Base-by-base conservation (phyloP, 1,140 invertebrate species). In the Drosophila miranda region DNA sequence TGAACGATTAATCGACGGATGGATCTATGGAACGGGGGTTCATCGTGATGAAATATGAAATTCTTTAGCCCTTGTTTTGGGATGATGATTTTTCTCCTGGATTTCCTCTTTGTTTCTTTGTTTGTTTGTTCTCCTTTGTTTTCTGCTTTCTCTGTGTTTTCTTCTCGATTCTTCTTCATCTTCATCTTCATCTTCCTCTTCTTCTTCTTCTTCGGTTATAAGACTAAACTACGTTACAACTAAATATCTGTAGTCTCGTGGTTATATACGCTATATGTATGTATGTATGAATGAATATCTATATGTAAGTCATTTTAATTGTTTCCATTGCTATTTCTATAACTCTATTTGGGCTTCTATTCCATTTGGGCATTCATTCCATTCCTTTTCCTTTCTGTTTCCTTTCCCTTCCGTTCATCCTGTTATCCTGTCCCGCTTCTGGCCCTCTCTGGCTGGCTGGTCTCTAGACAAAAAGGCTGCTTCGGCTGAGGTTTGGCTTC, bases 181-280 rank as follows among this genome's bases (percentile, higher is more conserved):
- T 26, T 3, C 23, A 49, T 63, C 30, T 68, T 55, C 30, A 19
- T 26, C 23, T 26, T 4, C 23, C 23, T 26, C 4, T 26, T 26
- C 23, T 23, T 3, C 23, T 53, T 63, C 30, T 68, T 54, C 30
- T 56, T 66, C 53, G 61, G 62, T 79, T 78, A 38, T 38, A 58
- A 78, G 48, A 78, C 78, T 87, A 88, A 79, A 82, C 78, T 87
- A 88, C 78, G 61, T 87, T 87, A 88, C 83, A 87, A 88, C 83
- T 87, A 87, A 83, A 87, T 87, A 88, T 87, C 83, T 87, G 83
- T 87, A 87, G 83, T 87, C 83, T 88, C 78, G 83, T 72, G 83
- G 82, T 87, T 86, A 84, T 83, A 84, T 87, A 87, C 72, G 82
- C 82, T 86, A 86, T 86, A 83, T 87, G 81, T 86, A 86, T 87